Evolutionary conservation across 2,113 vertebrate genomes (phyloP), one percentile per base, ranked within the genome.

Genomic region (Istiophorus platypterus): DNA sequence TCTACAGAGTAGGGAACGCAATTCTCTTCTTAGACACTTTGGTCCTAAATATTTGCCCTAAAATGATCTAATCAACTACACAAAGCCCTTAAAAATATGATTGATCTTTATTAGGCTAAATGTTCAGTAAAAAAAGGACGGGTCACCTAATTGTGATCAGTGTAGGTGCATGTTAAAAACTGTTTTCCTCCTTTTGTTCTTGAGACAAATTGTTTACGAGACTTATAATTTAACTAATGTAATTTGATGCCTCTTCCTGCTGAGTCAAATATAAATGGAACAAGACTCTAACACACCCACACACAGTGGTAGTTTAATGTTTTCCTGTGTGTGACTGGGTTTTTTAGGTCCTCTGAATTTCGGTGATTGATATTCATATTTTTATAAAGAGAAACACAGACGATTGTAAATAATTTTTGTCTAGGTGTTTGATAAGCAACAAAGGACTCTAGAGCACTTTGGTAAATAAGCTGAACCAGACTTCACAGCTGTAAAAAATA

Each of bases 401-500:
- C 47, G 24, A 20, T 2, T 26, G 69, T 15, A n/a, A 49, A 49
- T 8, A 24, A 6, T 22, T 45, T 27, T 39, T 29, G 41, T 47
- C 27, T 63, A 9, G 29, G 27, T n/a, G 39, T 62, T 78, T 0
- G 49, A 39, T 68, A 5, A 39, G 58, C 31, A 78, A 49, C 8
- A 42, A 56, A 76, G 22, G 26, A 68, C 11, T 41, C 8, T 37
- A 22, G 27, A 77, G 29, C 3, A 1, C 18, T 31, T 52, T 26
- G 57, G 71, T 74, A 26, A 56, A 67, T n/a, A 61, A 58, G 26
- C 61, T 54, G 2, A 52, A 59, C 37, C 29, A 80, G 42, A 76
- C 27, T 65, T 7, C 42, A 78, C 85, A 78, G 69, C 73, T 81
- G 70, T 47, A 69, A 45, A 66, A 68, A 80, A 80, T 52, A 56